Conservation (phyloP, 2,797 vertebrate species). For the Aeoliscus strigatus region DNA sequence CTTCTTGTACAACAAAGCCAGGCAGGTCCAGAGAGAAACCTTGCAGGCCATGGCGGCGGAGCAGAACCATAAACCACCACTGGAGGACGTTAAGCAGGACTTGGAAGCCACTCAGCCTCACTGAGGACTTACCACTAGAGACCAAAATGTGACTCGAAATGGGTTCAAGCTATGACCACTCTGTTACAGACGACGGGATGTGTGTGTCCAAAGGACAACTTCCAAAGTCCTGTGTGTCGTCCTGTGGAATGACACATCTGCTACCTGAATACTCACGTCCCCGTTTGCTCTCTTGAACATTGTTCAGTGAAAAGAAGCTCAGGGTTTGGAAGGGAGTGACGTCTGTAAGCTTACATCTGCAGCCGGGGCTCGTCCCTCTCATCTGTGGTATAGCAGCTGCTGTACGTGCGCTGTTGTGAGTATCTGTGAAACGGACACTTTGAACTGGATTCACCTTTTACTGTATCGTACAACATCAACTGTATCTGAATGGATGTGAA, state of each 20-base stretch:
- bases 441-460: conserved; percentile 4
- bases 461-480: conserved; percentile 10
- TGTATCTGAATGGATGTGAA: conserved; percentile 10
- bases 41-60: conserved; percentile 70
- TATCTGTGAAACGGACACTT: conserved; percentile 10
- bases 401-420: conserved; percentile 15
- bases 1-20: conserved; percentile 89
- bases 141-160: conserved; percentile 2
- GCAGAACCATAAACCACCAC: conserved; percentile 45
- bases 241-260: conserved; percentile 20
- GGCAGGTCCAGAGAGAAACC: conserved; percentile 79
- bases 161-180: not conserved
- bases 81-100: conserved; percentile 36
- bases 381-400: conserved; percentile 41
- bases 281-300: conserved; percentile 6
- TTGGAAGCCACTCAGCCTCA: conserved; percentile 26
- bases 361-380: conserved; percentile 24
- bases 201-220: too few species aligned
- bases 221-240: not conserved
- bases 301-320: conserved; percentile 37
- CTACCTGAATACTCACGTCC: not conserved
- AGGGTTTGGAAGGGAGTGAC: conserved; percentile 35
- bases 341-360: conserved; percentile 22
- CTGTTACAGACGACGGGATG: not conserved
- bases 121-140: not conserved